These are phyloP conservation scores for Microtus pennsylvanicus DNA, from an alignment of 2,113 vertebrate genomes.

Conservation along the genomic window DNA sequence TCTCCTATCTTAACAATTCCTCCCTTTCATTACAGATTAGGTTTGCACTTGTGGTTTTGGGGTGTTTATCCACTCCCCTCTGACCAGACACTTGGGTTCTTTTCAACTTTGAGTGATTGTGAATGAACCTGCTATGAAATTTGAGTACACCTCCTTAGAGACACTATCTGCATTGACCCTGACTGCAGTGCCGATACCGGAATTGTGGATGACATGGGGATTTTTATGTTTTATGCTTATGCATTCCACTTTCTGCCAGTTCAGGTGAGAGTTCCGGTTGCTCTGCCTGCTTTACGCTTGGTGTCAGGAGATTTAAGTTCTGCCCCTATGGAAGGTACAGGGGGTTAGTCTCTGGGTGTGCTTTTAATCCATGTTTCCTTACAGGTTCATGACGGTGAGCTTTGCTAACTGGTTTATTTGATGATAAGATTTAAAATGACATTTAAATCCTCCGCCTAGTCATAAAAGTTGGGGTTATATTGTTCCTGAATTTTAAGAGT, in stretches of 20 bases:
- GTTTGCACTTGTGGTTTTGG: fast-evolving
- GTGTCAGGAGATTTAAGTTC: neutral
- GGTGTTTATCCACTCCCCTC: neutral
- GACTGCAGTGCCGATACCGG: neutral
- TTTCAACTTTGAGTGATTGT: neutral
- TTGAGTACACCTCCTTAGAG: neutral
- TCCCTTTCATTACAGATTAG: neutral
- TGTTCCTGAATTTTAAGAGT: neutral
- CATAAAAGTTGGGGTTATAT: neutral
- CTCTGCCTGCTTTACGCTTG: fast-evolving
- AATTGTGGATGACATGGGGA: neutral
- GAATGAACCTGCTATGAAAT: too few relatives aligned
- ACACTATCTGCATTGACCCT: neutral
- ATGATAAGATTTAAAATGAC: neutral
- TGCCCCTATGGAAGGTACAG: too few relatives aligned
- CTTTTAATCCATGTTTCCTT: neutral
- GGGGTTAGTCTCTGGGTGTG: neutral
- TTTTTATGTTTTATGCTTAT: neutral
- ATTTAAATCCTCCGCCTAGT: neutral
- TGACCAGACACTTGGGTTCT: neutral
- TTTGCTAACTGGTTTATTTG: neutral
- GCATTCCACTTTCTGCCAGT: neutral
- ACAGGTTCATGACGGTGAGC: neutral
- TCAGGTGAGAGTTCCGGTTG: neutral
- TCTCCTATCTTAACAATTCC: fast-evolving